phyloP scores from a whole-genome alignment of 2,113 vertebrate species.

The Garra rufa region DNA sequence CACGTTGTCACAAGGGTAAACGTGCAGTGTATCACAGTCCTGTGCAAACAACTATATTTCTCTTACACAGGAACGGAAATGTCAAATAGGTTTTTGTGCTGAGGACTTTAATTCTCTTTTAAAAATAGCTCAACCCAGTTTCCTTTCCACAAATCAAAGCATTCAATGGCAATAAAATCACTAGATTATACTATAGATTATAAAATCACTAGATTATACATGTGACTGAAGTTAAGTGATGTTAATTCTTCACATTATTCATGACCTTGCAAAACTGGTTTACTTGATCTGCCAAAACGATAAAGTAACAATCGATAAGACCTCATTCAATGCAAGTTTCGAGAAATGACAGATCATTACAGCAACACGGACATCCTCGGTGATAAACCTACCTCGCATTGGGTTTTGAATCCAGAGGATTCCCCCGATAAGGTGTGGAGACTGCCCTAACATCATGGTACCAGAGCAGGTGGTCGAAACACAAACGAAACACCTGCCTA shows the following conservation, averaged over 20 bases:
- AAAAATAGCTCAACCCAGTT: background rate
- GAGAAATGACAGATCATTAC: background rate
- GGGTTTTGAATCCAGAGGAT: conserved; percentile 80
- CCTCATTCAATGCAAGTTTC: background rate
- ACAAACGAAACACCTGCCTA: background rate
- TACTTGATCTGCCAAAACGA: background rate
- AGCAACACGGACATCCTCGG: background rate
- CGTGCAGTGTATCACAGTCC: background rate
- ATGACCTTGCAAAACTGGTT: background rate
- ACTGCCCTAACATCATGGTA: conserved; percentile 73
- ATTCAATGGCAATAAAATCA: background rate
- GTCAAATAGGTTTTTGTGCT: background rate
- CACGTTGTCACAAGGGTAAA: background rate
- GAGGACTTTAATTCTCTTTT: background rate
- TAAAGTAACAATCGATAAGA: background rate
- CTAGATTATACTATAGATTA: background rate
- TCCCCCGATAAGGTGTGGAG: conserved; percentile 75
- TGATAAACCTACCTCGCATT: conserved; percentile 73
- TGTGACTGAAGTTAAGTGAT: too few species aligned
- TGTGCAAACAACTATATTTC: background rate
- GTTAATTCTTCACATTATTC: background rate
- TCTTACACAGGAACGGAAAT: background rate
- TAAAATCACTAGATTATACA: background rate
- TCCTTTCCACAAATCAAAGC: background rate
- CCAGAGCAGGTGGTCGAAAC: conserved; percentile 7